Percentiles rank a stretch among this genome's conserved stretches.
These are phyloP conservation scores for Drosophila mulleri DNA, from an alignment of 2,888 invertebrate genomes.

Conservation along the genomic window DNA sequence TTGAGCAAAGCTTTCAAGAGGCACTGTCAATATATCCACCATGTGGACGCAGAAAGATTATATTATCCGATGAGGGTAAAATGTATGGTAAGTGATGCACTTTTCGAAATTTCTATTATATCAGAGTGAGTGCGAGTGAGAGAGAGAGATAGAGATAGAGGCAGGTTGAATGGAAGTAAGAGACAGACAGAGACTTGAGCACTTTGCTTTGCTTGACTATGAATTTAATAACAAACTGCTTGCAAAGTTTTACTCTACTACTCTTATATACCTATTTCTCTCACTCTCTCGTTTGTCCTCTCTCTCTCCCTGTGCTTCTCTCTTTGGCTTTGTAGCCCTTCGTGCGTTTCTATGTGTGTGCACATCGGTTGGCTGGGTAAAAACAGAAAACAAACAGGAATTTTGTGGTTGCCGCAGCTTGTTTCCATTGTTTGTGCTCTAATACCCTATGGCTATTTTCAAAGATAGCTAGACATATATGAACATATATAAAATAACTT, in stretches of 20 bases:
- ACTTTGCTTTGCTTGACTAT: conserved; percentile 26
- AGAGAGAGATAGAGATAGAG: not conserved
- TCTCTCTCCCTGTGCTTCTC: not conserved
- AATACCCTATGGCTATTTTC: conserved; percentile 24
- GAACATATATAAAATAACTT: too few relatives aligned
- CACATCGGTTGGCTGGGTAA: conserved; percentile 31
- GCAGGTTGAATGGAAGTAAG: not conserved
- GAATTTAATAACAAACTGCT: conserved; percentile 39
- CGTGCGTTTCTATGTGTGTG: conserved; percentile 12
- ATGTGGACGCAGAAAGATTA: conserved; percentile 99
- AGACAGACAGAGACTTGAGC: conserved; percentile 11
- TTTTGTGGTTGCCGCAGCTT: conserved; percentile 57
- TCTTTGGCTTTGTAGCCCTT: not conserved
- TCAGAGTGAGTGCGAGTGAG: not conserved
- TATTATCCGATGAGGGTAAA: conserved; percentile 99
- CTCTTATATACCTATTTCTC: not conserved
- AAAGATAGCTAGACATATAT: too few relatives aligned
- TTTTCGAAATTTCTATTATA: not conserved
- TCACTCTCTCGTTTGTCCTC: not conserved
- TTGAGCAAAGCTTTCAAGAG: conserved; percentile 99
- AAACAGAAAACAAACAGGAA: conserved; percentile 60
- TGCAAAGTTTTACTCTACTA: conserved; percentile 22
- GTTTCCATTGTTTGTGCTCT: conserved; percentile 42
- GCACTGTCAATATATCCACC: conserved; percentile 99
- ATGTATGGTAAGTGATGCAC: conserved; percentile 97